Conservation (phyloP, 2,888 invertebrate species). For the Eupithecia vulgata region DNA sequence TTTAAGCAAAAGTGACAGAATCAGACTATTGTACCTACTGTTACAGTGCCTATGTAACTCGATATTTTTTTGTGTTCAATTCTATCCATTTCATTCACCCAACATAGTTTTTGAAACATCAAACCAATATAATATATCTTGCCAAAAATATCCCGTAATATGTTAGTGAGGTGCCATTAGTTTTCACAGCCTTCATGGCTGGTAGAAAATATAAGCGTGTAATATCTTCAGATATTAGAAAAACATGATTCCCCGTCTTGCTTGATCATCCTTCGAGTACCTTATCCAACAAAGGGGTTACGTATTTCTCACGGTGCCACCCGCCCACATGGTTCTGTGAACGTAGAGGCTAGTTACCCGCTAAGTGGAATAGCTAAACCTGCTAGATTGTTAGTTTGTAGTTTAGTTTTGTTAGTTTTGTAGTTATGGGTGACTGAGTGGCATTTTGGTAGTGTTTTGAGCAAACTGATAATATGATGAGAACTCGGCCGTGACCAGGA, state of each 20-base stretch:
- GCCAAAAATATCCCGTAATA: no score
- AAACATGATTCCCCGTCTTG: not conserved
- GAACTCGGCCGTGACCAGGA: not conserved
- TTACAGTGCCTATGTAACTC: no score
- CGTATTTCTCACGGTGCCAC: conserved; percentile 81
- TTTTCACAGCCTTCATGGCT: not conserved
- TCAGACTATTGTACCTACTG: no score
- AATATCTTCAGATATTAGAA: conserved; percentile 5
- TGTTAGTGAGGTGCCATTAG: not conserved
- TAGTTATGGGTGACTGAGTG: conserved; percentile 29
- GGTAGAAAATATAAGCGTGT: not conserved
- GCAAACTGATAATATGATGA: not conserved
- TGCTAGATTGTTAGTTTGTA: conserved; percentile 37
- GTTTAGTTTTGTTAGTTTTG: conserved; percentile 37
- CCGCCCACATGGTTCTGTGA: conserved; percentile 66
- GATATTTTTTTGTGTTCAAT: not conserved
- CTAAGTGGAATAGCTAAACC: conserved; percentile 46
- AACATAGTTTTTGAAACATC: not conserved
- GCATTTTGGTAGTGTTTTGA: not conserved
- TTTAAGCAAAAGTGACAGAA: not conserved
- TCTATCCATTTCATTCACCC: no score
- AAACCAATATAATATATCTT: not conserved
- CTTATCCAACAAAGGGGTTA: conserved; percentile 56
- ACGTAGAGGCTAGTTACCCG: conserved; percentile 40
- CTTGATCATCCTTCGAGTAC: not conserved